Conservation (phyloP, 1,140 invertebrate species). For the Magallana angulata region DNA sequence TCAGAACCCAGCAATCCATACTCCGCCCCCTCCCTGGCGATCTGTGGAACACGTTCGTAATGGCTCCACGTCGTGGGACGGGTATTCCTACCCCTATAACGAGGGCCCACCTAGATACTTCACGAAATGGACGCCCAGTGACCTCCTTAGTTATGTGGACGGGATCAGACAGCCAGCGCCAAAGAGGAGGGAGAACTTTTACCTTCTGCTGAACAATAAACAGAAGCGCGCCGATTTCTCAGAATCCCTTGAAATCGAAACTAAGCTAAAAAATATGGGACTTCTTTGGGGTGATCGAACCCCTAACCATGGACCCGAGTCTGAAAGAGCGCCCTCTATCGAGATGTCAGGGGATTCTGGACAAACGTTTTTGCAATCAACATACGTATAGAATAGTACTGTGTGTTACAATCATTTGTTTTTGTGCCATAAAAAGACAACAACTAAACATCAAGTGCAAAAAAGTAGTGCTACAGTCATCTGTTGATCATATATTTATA, state of each 20-base stretch:
- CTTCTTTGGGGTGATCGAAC: conserved; percentile 46
- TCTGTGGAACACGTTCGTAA: not conserved
- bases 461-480: conserved; percentile 4
- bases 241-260: conserved; percentile 56
- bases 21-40: not conserved
- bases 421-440: conserved; percentile 6
- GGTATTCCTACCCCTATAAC: conserved; percentile 36
- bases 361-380: conserved; percentile 23
- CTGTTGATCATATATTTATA: not conserved
- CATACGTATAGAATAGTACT: not conserved
- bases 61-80: conserved; percentile 48
- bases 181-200: conserved; percentile 58
- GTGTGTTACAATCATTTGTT: not conserved
- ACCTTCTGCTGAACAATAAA: conserved; percentile 52
- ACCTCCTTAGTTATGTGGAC: conserved; percentile 54
- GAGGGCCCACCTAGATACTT: not conserved
- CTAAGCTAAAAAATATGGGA: conserved; percentile 56
- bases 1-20: not conserved
- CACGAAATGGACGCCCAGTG: conserved; percentile 41
- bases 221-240: conserved; percentile 59
- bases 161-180: conserved; percentile 54
- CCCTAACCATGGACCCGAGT: not conserved
- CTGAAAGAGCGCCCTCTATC: not conserved
- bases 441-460: not conserved
- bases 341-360: not conserved